Conservation (phyloP, 2,888 invertebrate genomes). For the Muschampia plurimacula region DNA sequence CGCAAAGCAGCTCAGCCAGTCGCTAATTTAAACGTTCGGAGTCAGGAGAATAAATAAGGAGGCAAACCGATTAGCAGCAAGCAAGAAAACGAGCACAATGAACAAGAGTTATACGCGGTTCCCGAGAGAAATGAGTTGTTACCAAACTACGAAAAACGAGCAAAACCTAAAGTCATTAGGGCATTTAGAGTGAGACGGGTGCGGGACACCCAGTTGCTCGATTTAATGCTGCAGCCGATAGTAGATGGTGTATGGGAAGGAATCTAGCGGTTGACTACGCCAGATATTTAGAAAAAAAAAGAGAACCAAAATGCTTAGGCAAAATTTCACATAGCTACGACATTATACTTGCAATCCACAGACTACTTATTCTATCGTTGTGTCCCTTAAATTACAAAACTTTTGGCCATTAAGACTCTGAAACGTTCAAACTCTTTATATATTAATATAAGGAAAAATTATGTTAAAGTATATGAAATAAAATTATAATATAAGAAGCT, state of each 20-base stretch:
- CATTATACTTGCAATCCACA: too few relatives aligned
- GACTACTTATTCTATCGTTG: too few relatives aligned
- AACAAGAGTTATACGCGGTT: constrained; percentile 28
- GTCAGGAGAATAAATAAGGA: constrained; percentile 36
- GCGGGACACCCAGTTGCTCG: constrained; percentile 26
- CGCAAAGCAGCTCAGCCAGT: constrained; percentile 31
- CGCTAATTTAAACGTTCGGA: constrained; percentile 31
- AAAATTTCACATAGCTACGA: too few relatives aligned
- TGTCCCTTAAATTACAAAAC: too few relatives aligned
- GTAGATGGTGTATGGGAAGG: constrained; percentile 1
- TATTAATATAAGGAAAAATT: too few relatives aligned
- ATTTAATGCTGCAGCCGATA: constrained; percentile 18
- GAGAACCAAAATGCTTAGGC: not conserved
- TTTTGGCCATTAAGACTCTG: too few relatives aligned
- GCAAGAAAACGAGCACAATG: constrained; percentile 31
- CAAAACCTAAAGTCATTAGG: constrained; percentile 38
- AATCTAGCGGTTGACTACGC: not conserved
- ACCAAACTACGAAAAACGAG: constrained; percentile 29
- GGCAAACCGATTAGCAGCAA: constrained; percentile 34
- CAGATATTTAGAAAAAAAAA: not conserved
- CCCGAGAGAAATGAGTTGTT: constrained; percentile 36
- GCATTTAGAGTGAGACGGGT: constrained; percentile 35
- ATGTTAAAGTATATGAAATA: too few relatives aligned
- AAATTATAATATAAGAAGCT: too few relatives aligned
- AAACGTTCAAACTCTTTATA: too few relatives aligned